Base-by-base conservation (phyloP, 2,113 vertebrate genomes). In the Amphiprion percula region DNA sequence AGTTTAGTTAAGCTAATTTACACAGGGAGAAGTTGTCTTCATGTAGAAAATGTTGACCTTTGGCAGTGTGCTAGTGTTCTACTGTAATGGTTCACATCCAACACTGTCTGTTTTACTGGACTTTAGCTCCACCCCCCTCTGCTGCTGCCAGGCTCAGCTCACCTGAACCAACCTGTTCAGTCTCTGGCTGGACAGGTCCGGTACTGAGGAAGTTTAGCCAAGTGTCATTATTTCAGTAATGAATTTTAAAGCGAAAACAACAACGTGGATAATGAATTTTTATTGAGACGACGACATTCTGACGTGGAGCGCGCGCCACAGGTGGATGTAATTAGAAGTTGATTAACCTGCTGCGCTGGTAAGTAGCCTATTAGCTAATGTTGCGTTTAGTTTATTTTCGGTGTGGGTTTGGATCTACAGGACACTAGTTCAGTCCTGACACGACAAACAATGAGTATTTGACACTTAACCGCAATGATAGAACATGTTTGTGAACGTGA, bases 61-160 rank as follows among this genome's bases (percentile, higher is more conserved):
- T 91, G 96, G 96, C 86, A 99, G 96, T 26, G 98, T 98, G 91
- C 98, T 99, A 86, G 94, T 0, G 97, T 94, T 1, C 97, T 96
- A 92, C 96, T 98, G 93, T 98, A 97, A 17, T 96, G 95, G 41
- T 98, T 97, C 91, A 99, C 98, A 86, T 98, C 96, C 74, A 96
- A 97, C 61, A 98, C 97, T 10, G 95, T 30, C 30, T 1, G 4
- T 30, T 87, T 30, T 4, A 30, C 30, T 30, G 30, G 33, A 37
- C 33, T 37, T 37, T 37, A 9, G 33, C 33, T 37, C 33, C 33
- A 8, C 33, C 33, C 33, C 33, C 30, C 30, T 4, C 33, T 37
- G 33, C 33, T 37, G 33, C 33, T 10, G 6, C 33, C 33, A 37
- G 33, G 8, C 9, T 8, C 33, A 10, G 33, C 33, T 37, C 33